Evolutionary conservation across 2,113 vertebrate species (phyloP).

Genomic region (Deroptyus accipitrinus): DNA sequence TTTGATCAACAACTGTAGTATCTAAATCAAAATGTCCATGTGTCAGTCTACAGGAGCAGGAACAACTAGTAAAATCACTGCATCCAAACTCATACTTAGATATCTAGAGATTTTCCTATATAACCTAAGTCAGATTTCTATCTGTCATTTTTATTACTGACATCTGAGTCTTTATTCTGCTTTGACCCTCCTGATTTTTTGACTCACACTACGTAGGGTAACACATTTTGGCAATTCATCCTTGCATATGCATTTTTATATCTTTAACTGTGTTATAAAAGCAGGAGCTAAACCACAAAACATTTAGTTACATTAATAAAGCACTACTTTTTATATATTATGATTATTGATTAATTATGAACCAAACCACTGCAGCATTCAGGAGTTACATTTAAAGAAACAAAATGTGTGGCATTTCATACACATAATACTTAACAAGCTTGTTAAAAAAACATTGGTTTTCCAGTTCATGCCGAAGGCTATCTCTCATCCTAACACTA

Average conservation of each 20-base stretch:
- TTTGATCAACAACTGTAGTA: background rate
- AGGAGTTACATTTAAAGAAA: background rate
- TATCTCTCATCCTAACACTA: background rate
- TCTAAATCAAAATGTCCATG: background rate
- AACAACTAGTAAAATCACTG: background rate
- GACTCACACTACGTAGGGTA: background rate
- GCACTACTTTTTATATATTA: background rate
- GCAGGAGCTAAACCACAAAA: background rate
- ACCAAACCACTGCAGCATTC: background rate
- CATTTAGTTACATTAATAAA: background rate
- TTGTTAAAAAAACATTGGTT: background rate
- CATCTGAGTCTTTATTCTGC: background rate
- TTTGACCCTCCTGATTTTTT: background rate
- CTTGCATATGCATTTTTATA: background rate
- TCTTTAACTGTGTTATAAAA: background rate
- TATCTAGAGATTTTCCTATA: background rate
- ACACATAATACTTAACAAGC: accelerated
- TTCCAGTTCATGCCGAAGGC: background rate
- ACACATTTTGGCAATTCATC: background rate
- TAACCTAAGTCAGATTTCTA: background rate
- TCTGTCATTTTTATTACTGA: background rate
- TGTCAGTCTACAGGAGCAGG: background rate
- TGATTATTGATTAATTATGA: background rate
- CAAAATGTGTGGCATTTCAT: background rate
- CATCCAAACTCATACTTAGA: background rate